Base-by-base conservation (phyloP, 2,113 vertebrate genomes). In the Struthio camelus region DNA sequence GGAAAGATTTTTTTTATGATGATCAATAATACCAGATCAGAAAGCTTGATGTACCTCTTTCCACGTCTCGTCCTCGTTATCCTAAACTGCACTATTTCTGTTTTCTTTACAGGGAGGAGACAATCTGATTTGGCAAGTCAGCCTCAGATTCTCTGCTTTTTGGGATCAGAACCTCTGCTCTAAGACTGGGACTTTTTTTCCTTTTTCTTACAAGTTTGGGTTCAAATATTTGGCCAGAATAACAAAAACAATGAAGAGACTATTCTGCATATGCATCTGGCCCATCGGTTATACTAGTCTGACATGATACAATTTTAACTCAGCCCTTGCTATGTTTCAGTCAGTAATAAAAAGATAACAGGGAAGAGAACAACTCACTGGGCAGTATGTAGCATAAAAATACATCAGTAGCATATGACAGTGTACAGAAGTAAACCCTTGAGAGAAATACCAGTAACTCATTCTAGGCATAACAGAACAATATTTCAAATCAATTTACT, bases 401-500 rank as follows among this genome's bases (percentile, higher is more conserved):
- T 78, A 80, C 34, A 83, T 83, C 36, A 28, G 44, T 22, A 83
- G 19, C 24, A 20, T 75, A 67, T 51, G 67, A 84, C 89, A 93
- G 61, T 1, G 12, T 24, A 89, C 19, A 92, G 36, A 71, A 71
- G 28, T 11, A 95, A 88, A 83, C 67, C 72, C 59, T 88, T 93
- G 81, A 94, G 84, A 94, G 70, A 81, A 93, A 70, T 65, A 48
- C 27, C n/a, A 84, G 38, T 93, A 93, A 89, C 66, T 94, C 86
- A 67, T 89, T 87, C 38, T 62, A 80, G 24, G 51, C 15, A 22
- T 59, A 87, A 46, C 24, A 89, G 91, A 93, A 82, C 54, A 92
- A 24, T 87, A 38, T 82, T 90, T 94, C 84, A 87, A 77, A 93
- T 62, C n/a, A 59, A 83, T 84, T 87, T 96, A 76, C 67, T 79